Evolutionary conservation across 2,797 vertebrate genomes (phyloP), one percentile per base, ranked within the genome.

Genomic region (Enoplosus armatus): DNA sequence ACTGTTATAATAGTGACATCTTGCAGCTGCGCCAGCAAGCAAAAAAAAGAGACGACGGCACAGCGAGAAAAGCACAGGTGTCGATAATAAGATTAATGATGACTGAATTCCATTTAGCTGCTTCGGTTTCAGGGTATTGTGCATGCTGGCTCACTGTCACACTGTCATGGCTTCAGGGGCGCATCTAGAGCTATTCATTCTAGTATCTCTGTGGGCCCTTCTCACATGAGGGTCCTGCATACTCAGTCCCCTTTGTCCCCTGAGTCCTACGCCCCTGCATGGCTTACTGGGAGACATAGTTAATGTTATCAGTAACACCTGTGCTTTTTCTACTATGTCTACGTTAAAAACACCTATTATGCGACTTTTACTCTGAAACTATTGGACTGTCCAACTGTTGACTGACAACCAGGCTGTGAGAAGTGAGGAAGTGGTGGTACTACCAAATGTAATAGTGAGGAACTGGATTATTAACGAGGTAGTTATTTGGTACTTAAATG

Each of bases 251-350:
- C n/a, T n/a, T n/a, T n/a, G n/a, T n/a, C n/a, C n/a, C n/a, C n/a
- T n/a, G n/a, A n/a, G n/a, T n/a, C n/a, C n/a, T n/a, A n/a, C n/a
- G n/a, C n/a, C n/a, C n/a, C n/a, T n/a, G n/a, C n/a, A n/a, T n/a
- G n/a, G n/a, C n/a, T n/a, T n/a, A n/a, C n/a, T n/a, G n/a, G n/a
- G 6, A 41, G 31, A 1, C 54, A 22, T 54, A 4, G 2, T 10
- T 47, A 51, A 12, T 16, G 20, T 3, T 31, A 24, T 54, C 27
- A 35, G 16, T 54, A 59, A 53, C 37, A 50, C 27, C 27, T 66
- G 29, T 45, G 53, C 31, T 59, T 70, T 50, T 72, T n/a, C 15
- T 63, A 29, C 45, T 39, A 48, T 59, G 9, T 59, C 45, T 31
- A 8, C n/a, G 18, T 67, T 39, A 16, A 37, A 39, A 82, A 56